Percentiles rank a stretch among this genome's conserved stretches.
phyloP scores from a whole-genome alignment of 2,888 invertebrate species.

The Athalia rosae region DNA sequence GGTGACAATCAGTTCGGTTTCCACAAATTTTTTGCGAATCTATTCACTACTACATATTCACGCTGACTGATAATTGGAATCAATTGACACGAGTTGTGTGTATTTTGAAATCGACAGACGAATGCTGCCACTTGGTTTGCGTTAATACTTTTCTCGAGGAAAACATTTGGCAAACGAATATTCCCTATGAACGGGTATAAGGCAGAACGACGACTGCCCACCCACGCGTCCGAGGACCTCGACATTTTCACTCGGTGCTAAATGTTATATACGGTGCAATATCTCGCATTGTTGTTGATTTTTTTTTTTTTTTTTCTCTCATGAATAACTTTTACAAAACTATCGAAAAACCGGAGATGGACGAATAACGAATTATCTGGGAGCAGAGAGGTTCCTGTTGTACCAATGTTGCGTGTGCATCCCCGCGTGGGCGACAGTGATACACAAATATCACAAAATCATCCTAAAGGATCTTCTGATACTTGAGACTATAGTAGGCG shows the following conservation, averaged over 20 bases:
- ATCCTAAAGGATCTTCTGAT: conserved; percentile 67
- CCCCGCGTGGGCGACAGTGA: background rate
- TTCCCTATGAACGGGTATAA: background rate
- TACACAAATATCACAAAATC: background rate
- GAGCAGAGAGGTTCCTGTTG: background rate
- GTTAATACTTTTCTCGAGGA: background rate
- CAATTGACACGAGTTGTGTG: background rate
- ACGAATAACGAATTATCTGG: background rate
- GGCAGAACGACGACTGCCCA: background rate
- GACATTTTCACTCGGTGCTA: background rate
- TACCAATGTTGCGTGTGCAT: background rate
- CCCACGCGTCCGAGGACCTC: background rate
- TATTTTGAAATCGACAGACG: background rate
- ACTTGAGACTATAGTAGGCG: conserved; percentile 71
- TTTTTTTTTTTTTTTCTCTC: background rate
- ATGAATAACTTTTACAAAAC: background rate
- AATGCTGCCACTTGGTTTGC: background rate
- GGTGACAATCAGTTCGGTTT: conserved; percentile 11
- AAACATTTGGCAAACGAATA: conserved; percentile 7
- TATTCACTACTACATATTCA: background rate
- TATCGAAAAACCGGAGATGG: background rate
- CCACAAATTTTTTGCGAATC: conserved; percentile 5
- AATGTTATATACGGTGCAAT: background rate
- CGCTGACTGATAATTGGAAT: background rate
- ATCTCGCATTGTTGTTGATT: background rate